A percentile compares a stretch with the other conserved stretches of the same genome.
Evolutionary conservation across 2,888 invertebrate species (phyloP).

Genomic region (Metallyticus violacea): DNA sequence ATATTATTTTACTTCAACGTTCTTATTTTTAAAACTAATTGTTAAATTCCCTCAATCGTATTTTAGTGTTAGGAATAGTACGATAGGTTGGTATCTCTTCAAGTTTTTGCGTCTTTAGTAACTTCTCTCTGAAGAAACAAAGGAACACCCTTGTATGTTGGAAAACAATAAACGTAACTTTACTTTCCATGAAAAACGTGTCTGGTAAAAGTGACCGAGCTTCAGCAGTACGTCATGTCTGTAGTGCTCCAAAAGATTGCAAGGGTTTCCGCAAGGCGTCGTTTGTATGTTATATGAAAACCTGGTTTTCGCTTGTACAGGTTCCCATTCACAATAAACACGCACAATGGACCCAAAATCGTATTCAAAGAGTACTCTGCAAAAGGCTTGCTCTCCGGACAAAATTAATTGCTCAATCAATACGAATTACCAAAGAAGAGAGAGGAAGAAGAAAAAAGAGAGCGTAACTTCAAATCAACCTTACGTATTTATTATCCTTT

Average conservation of each 20-base stretch:
- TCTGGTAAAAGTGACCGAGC: too few species aligned
- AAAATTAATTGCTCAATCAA: background rate
- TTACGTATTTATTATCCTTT: background rate
- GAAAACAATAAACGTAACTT: too few species aligned
- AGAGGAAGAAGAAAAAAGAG: background rate
- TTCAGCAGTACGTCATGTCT: too few species aligned
- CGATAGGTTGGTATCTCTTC: too few species aligned
- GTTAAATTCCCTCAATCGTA: too few species aligned
- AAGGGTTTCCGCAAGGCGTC: background rate
- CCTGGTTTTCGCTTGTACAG: background rate
- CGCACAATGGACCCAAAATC: background rate
- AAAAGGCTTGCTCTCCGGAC: background rate
- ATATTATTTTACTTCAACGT: too few species aligned
- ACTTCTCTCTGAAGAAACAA: too few species aligned
- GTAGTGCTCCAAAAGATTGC: background rate
- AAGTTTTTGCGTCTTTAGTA: too few species aligned
- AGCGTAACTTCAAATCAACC: background rate
- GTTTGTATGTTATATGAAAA: background rate
- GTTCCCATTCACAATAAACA: background rate
- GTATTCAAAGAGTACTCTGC: background rate
- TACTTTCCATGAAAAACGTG: too few species aligned
- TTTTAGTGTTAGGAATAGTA: too few species aligned
- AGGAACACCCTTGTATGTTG: too few species aligned
- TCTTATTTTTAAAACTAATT: too few species aligned
- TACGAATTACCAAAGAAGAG: background rate